These are phyloP conservation scores for Zosterops borbonicus DNA, from an alignment of 2,113 vertebrate genomes.

Conservation along the genomic window DNA sequence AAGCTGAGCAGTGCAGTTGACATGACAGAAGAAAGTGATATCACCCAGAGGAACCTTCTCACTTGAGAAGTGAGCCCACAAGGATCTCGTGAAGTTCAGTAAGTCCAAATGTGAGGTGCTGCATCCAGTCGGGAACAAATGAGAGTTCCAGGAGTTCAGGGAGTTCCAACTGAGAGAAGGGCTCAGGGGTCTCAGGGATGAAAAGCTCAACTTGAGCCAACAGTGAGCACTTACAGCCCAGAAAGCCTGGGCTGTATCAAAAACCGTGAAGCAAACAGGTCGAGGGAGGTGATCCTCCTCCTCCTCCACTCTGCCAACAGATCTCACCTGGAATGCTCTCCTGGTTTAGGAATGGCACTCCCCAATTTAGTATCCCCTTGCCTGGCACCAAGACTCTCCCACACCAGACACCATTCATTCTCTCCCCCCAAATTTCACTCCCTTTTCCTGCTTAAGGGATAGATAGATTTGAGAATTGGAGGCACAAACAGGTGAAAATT, in stretches of 20 bases:
- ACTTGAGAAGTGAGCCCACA: not conserved
- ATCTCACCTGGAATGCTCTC: not conserved
- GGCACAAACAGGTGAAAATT: not conserved
- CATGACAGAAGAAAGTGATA: not conserved
- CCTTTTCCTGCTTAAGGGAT: not conserved
- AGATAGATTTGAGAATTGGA: not conserved
- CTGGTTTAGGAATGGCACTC: not conserved
- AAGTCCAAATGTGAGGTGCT: not conserved
- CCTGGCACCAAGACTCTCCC: not conserved
- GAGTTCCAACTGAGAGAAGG: too few species aligned
- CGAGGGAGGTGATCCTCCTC: accelerated
- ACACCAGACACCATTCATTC: accelerated
- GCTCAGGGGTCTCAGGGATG: not conserved
- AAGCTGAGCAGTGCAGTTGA: not conserved
- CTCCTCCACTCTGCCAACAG: not conserved
- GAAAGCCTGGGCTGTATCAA: not conserved
- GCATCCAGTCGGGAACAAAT: too few species aligned
- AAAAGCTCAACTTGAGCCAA: not conserved
- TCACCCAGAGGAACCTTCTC: not conserved
- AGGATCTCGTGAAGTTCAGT: not conserved
- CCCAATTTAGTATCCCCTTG: not conserved
- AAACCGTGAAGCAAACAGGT: accelerated
- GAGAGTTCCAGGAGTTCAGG: too few species aligned
- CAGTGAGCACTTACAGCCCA: not conserved
- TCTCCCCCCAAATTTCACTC: not conserved